Conservation (phyloP, 2,113 vertebrate genomes). For the Cnemophilus loriae region DNA sequence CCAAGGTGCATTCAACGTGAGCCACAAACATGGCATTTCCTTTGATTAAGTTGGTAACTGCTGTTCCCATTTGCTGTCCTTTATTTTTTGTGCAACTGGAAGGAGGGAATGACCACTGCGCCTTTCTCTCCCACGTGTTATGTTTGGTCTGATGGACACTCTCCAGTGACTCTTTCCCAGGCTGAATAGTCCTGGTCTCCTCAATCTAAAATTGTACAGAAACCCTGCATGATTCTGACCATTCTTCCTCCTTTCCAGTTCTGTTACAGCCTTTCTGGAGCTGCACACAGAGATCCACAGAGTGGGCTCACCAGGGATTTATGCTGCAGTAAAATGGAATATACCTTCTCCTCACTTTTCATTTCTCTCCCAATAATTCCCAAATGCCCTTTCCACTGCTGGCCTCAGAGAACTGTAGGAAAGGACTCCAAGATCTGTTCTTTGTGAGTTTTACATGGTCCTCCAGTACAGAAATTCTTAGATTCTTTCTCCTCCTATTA, state of each 20-base stretch:
- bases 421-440: neutral
- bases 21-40: neutral
- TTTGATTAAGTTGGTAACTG: neutral
- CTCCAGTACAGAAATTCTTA: neutral
- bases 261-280: neutral
- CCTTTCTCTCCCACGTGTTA: neutral
- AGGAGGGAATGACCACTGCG: neutral
- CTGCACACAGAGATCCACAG: neutral
- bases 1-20: neutral
- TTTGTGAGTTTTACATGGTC: neutral
- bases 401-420: neutral
- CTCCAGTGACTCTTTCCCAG: neutral
- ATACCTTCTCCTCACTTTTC: neutral
- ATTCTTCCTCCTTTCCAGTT: neutral
- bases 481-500: neutral
- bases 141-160: neutral
- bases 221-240: neutral
- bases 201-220: neutral
- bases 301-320: neutral
- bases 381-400: neutral
- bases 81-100: neutral
- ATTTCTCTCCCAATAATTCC: neutral
- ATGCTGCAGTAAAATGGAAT: neutral
- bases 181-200: neutral
- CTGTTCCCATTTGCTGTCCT: neutral